Base-by-base conservation (phyloP, 2,888 invertebrate genomes). In the Hyalella azteca region DNA sequence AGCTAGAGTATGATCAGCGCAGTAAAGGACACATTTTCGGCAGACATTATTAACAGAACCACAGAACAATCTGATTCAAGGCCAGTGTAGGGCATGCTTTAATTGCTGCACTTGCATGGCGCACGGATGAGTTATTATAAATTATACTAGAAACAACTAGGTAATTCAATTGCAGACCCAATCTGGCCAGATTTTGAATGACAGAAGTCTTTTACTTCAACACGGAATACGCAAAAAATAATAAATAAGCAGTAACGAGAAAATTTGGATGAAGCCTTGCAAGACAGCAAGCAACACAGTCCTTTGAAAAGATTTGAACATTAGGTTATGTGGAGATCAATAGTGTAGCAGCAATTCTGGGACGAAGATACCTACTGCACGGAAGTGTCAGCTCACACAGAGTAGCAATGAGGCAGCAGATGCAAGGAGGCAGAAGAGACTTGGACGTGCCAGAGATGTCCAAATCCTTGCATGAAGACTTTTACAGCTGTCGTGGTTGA, bases 361-460 rank as follows among this genome's bases (percentile, higher is more conserved):
- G 66, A 66, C 66, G 66, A 32, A 66, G 66, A 66, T 66, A 66
- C 66, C 66, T 66, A 66, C 66, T 66, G 66, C 66, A 66, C 19
- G 29, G 36, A 36, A 66, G 66, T 36, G 66, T 36, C 66, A 66
- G 66, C 66, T 66, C 66, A 66, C 66, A 36, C 66, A 66, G 66
- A 66, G 66, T 66, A 66, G 66, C 66, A 66, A 66, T 36, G 66
- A 66, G 36, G 66, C 66, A 66, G 66, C 36, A 54, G 66, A 22
- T 36, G 66, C 66, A 66, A 66, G 66, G 39, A 66, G 66, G 36
- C 66, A 66, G 66, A 32, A 36, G 66, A 32, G 36, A 36, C 66
- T 66, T 66, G 66, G 36, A 36, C 32, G 66, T 29, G 36, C 29
- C 32, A 13, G 66, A 36, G 66, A 32, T 29, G 66, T 66, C 66